Base-by-base conservation (phyloP, 2,888 invertebrate genomes). In the Heliconius ismenius region DNA sequence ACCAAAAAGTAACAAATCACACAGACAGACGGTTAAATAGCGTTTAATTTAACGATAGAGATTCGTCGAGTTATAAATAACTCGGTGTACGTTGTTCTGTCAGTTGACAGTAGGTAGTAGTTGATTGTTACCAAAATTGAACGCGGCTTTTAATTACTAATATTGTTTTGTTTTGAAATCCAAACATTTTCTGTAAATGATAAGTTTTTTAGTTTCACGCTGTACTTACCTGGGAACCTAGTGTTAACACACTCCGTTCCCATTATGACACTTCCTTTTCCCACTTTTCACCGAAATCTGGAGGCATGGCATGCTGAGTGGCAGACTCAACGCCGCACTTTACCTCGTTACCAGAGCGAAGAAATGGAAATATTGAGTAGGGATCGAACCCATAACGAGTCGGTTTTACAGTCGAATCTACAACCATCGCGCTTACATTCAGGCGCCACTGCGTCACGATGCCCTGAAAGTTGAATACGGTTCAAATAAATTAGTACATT, bases 21-120 rank as follows among this genome's bases (percentile, higher is more conserved):
- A 49, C 3, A 69, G 13, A 36, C 28, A 54, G 28, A n/a, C 28
- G 13, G 54, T 54, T 32, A 58, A 58, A 15, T 28, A 54, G 32
- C 32, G 21, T 26, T 43, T 70, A 70, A 58, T 32, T n/a, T 32
- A 28, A 32, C 70, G 13, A 70, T 70, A 70, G 54, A 58, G 58
- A 15, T 58, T 58, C 58, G n/a, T 11, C 32, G n/a, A 11, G 13
- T 54, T 70, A 58, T 70, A 70, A 58, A 70, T 58, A 58, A 70
- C 24, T 36, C 11, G 54, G 28, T 70, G 58, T 58, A n/a, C 54
- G 15, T 54, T 15, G 70, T 36, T 32, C n/a, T 70, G 70, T 32
- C 70, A 70, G 58, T 21, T 58, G 13, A 28, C 32, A 32, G 32
- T 32, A 32, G 7, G 9, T 7, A 7, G 7, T 32, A 58, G 58